Conservation (phyloP, 2,113 vertebrate genomes). For the Osmerus mordax region DNA sequence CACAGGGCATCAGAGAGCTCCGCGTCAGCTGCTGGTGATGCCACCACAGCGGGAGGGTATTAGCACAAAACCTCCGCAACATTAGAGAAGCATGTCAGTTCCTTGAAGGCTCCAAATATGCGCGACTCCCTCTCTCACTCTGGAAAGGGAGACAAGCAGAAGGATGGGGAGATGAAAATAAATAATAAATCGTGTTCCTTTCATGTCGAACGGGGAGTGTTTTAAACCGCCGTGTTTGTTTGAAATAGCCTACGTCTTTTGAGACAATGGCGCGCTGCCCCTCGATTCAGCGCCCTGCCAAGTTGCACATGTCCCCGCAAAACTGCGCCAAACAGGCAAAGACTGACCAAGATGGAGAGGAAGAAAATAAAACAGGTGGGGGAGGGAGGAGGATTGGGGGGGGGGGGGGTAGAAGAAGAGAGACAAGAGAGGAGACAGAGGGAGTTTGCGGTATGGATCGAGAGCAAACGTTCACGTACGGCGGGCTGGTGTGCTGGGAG, state of each 20-base stretch:
- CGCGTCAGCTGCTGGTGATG: slow-evolving; percentile 60
- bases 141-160: too few species aligned
- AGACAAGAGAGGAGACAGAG: neutral
- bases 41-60: slow-evolving; percentile 42
- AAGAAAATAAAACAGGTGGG: neutral
- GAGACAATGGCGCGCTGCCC: too few species aligned
- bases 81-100: slow-evolving; percentile 27
- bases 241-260: too few species aligned
- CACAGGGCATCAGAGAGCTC: slow-evolving; percentile 52
- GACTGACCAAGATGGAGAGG: neutral
- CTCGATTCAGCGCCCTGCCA: too few species aligned
- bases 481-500: slow-evolving; percentile 37
- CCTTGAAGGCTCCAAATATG: slow-evolving; percentile 25
- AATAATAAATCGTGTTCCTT: too few species aligned
- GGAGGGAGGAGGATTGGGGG: neutral
- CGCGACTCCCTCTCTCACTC: slow-evolving; percentile 19
- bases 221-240: too few species aligned
- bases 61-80: slow-evolving; percentile 31
- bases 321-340: neutral
- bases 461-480: slow-evolving; percentile 49
- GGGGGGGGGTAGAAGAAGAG: neutral
- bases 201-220: too few species aligned
- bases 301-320: too few species aligned
- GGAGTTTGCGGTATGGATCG: neutral
- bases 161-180: too few species aligned